These are phyloP conservation scores for Gymnarchus niloticus DNA, from an alignment of 2,113 vertebrate species.

Conservation along the genomic window DNA sequence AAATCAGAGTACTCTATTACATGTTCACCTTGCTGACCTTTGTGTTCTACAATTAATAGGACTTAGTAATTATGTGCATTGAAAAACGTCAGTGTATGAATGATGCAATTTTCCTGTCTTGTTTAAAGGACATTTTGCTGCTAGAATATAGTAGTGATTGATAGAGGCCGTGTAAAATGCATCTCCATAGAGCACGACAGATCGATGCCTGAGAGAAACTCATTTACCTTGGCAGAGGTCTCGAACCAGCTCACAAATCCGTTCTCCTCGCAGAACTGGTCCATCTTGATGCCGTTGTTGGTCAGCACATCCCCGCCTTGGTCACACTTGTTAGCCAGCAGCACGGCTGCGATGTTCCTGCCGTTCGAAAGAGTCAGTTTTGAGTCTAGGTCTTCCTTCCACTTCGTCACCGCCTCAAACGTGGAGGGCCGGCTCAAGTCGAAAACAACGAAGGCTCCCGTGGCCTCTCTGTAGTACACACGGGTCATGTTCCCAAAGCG, in stretches of 20 bases:
- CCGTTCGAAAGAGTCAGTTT: slow-evolving; percentile 66
- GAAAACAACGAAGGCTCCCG: slow-evolving; percentile 72
- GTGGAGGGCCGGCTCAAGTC: slow-evolving; percentile 68
- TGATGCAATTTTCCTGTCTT: not conserved
- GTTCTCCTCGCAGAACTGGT: slow-evolving; percentile 75
- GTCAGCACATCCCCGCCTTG: slow-evolving; percentile 60
- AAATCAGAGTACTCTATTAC: not conserved
- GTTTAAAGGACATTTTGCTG: not conserved
- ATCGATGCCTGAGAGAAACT: not conserved
- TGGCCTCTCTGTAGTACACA: slow-evolving; percentile 75
- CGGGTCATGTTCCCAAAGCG: slow-evolving; percentile 77
- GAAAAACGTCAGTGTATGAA: not conserved
- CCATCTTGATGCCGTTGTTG: slow-evolving; percentile 60
- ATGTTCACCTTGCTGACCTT: not conserved
- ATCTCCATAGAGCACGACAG: not conserved
- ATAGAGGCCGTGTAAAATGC: not conserved
- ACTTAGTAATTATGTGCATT: slow-evolving; percentile 1
- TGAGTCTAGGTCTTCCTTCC: slow-evolving; percentile 78
- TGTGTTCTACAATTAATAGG: not conserved
- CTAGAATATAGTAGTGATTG: not conserved
- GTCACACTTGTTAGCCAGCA: slow-evolving; percentile 75
- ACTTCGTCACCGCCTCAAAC: slow-evolving; percentile 71
- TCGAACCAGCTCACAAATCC: slow-evolving; percentile 77
- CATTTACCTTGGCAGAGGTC: slow-evolving; percentile 78
- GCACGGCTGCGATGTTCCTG: slow-evolving; percentile 61